These are phyloP conservation scores for Amazona vittata DNA, from an alignment of 2,113 vertebrate species.

Conservation along the genomic window DNA sequence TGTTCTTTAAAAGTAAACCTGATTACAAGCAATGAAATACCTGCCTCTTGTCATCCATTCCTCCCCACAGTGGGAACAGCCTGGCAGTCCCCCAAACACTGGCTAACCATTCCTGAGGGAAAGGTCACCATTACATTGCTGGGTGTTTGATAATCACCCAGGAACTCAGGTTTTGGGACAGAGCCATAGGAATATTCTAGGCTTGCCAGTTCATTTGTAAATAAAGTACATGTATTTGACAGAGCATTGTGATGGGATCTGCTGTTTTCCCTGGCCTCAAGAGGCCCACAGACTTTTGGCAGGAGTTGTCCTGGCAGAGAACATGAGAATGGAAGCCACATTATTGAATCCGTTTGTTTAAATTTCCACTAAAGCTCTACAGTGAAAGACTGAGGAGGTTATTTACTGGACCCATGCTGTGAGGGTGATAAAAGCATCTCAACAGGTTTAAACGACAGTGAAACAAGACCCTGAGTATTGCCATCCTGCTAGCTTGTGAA, in stretches of 20 bases:
- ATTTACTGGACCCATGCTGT: not conserved
- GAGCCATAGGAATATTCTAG: not conserved
- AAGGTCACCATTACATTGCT: not conserved
- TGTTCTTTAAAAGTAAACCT: not conserved
- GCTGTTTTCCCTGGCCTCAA: not conserved
- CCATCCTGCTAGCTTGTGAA: not conserved
- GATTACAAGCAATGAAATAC: not conserved
- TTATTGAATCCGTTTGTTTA: not conserved
- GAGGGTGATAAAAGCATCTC: not conserved
- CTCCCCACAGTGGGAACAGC: not conserved
- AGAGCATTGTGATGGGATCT: not conserved
- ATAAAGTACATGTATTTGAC: not conserved
- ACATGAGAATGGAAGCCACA: not conserved
- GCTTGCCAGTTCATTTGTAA: not conserved
- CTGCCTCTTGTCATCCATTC: not conserved
- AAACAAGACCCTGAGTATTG: not conserved
- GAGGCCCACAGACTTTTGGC: not conserved
- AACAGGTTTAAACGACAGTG: not conserved
- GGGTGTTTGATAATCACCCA: not conserved
- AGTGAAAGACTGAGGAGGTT: not conserved
- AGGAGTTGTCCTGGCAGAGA: not conserved
- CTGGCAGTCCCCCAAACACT: not conserved
- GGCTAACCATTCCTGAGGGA: not conserved
- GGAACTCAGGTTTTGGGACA: not conserved
- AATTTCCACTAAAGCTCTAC: not conserved